phyloP scores from a whole-genome alignment of 2,888 invertebrate species.

The Cephus rjabovi region DNA sequence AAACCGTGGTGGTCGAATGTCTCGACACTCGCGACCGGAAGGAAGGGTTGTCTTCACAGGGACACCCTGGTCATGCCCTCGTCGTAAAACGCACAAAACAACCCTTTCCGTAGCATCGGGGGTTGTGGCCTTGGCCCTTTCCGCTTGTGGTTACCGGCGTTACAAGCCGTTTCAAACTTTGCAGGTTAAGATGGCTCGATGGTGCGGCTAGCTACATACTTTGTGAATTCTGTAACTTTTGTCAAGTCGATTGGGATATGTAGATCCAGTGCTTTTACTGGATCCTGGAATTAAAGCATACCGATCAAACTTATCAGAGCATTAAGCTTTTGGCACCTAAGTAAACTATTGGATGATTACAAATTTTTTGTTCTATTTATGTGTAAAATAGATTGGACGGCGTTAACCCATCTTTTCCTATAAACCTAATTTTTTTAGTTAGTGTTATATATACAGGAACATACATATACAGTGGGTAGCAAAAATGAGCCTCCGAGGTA shows the following conservation, averaged over 20 bases:
- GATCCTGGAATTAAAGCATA: background rate
- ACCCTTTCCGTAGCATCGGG: constrained; percentile 39
- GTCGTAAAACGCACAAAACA: constrained; percentile 48
- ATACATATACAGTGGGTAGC: background rate
- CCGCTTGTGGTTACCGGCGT: constrained; percentile 15
- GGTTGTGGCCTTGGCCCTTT: constrained; percentile 37
- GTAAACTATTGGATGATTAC: background rate
- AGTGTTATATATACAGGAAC: background rate
- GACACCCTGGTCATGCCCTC: background rate
- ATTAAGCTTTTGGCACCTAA: background rate
- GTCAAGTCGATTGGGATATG: background rate
- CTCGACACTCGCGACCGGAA: constrained; percentile 37
- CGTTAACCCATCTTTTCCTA: background rate
- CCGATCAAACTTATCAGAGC: background rate
- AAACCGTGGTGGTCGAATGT: background rate
- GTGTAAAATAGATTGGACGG: background rate
- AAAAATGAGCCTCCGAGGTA: too few species aligned
- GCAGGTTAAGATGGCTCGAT: background rate
- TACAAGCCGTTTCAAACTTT: constrained; percentile 16
- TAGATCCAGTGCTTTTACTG: background rate
- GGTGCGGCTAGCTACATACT: background rate
- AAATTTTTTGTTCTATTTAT: background rate
- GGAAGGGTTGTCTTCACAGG: constrained; percentile 46
- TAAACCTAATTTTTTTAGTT: background rate
- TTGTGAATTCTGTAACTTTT: background rate